These are phyloP conservation scores for Bos indicus DNA, from an alignment of 2,113 vertebrate genomes.

Conservation along the genomic window DNA sequence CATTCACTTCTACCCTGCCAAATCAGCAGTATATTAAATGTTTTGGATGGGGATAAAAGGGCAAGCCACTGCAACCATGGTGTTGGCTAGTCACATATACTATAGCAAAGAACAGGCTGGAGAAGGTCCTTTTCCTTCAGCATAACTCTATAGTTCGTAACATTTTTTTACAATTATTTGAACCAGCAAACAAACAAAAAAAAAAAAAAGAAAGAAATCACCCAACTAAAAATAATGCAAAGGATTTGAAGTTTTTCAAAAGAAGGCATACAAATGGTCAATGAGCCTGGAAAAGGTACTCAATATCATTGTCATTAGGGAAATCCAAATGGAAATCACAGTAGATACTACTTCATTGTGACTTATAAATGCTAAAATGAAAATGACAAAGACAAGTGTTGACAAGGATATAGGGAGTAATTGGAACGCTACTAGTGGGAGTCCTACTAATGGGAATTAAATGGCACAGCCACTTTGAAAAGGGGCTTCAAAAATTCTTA, in stretches of 20 bases:
- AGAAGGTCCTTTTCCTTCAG: not conserved
- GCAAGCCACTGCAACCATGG: not conserved
- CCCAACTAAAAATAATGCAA: not conserved
- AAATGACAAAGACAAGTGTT: not conserved
- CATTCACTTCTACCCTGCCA: not conserved
- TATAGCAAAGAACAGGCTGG: not conserved
- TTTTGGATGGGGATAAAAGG: not conserved
- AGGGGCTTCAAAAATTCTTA: not conserved
- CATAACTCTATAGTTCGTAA: not conserved
- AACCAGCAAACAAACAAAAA: not conserved
- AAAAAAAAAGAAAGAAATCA: not conserved
- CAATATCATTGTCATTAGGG: not conserved
- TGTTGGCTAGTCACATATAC: not conserved
- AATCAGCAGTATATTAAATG: not conserved
- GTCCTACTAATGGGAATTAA: not conserved
- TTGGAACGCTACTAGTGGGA: not conserved
- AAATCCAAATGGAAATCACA: not conserved
- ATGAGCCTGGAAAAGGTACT: not conserved
- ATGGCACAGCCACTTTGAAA: not conserved
- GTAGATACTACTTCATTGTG: not conserved
- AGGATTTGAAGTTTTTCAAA: not conserved
- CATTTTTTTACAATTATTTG: not conserved
- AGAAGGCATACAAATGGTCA: not conserved
- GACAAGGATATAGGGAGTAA: not conserved
- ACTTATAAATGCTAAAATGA: not conserved